Evolutionary conservation across 2,888 invertebrate genomes (phyloP).

Genomic region (Carabus problematicus): DNA sequence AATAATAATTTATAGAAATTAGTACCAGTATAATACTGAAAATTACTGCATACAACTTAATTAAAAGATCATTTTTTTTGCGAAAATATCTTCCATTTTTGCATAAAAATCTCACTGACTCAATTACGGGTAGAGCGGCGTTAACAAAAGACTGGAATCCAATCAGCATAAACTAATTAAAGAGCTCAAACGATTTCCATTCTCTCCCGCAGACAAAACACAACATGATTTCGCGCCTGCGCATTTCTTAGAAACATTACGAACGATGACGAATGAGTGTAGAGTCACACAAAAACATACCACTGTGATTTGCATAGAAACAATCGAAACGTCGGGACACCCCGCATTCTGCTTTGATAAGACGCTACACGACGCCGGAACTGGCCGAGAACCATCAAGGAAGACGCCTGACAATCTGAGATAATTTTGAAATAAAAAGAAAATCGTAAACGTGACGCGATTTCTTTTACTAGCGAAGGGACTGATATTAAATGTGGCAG

Average conservation of each 20-base stretch:
- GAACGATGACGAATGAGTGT: too few relatives aligned
- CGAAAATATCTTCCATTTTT: background rate
- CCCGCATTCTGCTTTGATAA: background rate
- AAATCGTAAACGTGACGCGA: too few relatives aligned
- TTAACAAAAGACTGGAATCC: constrained; percentile 11
- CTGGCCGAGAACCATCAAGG: too few relatives aligned
- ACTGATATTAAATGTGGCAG: background rate
- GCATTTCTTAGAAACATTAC: too few relatives aligned
- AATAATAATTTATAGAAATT: too few relatives aligned
- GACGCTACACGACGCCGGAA: background rate
- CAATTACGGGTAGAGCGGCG: constrained; percentile 2
- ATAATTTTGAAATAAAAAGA: constrained; percentile 11
- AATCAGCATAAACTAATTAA: constrained; percentile 27
- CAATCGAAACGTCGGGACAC: constrained; percentile 8
- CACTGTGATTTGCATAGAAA: constrained; percentile 18
- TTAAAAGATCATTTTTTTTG: constrained; percentile 6
- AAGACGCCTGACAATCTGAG: constrained; percentile 6
- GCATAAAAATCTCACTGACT: constrained; percentile 19
- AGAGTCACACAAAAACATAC: too few relatives aligned
- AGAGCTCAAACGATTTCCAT: constrained; percentile 21
- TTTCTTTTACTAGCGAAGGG: background rate
- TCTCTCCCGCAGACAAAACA: constrained; percentile 15
- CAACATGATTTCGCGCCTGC: background rate
- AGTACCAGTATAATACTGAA: too few relatives aligned
- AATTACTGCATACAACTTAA: too few relatives aligned